Evolutionary conservation across 1,140 invertebrate genomes (phyloP).

Genomic region (Dendrolimus punctatus): DNA sequence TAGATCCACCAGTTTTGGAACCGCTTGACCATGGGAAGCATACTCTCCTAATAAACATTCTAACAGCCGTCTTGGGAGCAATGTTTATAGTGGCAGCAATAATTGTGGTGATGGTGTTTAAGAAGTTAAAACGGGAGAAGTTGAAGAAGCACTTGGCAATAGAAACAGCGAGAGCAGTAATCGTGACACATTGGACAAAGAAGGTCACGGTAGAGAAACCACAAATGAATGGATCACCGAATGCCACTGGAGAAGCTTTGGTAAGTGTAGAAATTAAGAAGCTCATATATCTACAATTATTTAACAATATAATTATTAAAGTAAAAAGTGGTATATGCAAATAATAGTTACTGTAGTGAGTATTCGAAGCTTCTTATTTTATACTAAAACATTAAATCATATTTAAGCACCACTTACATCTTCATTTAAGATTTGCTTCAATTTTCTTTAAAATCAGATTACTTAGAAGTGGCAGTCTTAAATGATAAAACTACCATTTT

Average conservation of each 20-base stretch:
- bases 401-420: no score
- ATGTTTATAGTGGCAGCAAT: conserved; percentile 76
- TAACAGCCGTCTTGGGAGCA: conserved; percentile 73
- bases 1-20: conserved; percentile 58
- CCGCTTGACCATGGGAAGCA: conserved; percentile 67
- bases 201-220: conserved; percentile 91
- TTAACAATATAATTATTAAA: no score
- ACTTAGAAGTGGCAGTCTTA: no score
- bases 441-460: no score
- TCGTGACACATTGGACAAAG: conserved; percentile 89
- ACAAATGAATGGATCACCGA: conserved; percentile 72
- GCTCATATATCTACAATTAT: no score
- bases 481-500: no score
- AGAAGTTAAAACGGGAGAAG: conserved; percentile 76
- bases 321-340: no score
- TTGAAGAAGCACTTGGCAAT: conserved; percentile 84
- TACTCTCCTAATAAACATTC: conserved; percentile 72
- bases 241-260: conserved; percentile 74
- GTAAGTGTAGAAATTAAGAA: conserved; percentile 47
- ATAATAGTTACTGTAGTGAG: no score
- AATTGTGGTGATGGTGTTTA: conserved; percentile 73
- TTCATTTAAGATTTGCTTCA: no score
- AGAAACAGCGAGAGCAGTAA: conserved; percentile 81
- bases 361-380: no score
- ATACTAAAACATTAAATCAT: no score